Evolutionary conservation across 1,140 invertebrate genomes (phyloP), one percentile per base, ranked within the genome.

Genomic region (Drosophila ogumai): DNA sequence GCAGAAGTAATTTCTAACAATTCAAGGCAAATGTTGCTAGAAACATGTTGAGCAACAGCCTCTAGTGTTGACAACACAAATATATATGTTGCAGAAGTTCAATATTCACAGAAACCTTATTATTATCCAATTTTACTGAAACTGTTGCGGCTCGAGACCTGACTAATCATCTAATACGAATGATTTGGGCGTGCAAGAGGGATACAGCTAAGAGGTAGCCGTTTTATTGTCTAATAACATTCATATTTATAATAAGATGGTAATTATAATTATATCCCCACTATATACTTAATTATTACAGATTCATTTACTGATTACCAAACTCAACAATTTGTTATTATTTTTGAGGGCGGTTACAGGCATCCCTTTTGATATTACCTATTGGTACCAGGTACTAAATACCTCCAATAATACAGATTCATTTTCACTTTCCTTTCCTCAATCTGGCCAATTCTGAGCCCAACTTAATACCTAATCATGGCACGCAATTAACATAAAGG

Each of bases 401-500:
- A 34, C 31, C 17, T 0, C 22, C n/a, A 19, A 52, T 34, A 52
- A 34, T 13, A 52, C 12, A 19, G 3, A 5, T 34, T 36, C 3
- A 15, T 13, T 19, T 44, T 55, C 52, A 38, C 52, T 55, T 55
- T 55, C 34, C 52, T 10, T 54, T 36, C 8, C 50, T 54, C 19
- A 55, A 25, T 13, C 13, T 55, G 19, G 19, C 3, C 19, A 38
- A 38, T 55, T 55, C 34, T 55, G 52, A 38, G 32, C 52, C 19
- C 52, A 55, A 38, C 52, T 38, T 55, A 55, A 55, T 55, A 55
- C 52, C 52, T 38, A 38, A 55, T 55, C 52, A 38, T 25, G 10
- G 52, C 52, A 38, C 32, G 8, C 34, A 55, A 55, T 55, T 55
- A 55, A 55, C 19, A 52, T 54, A 57, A 64, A 50, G 41, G 19